Conservation (phyloP, 1,140 invertebrate species). For the Trissolcus basalis region DNA sequence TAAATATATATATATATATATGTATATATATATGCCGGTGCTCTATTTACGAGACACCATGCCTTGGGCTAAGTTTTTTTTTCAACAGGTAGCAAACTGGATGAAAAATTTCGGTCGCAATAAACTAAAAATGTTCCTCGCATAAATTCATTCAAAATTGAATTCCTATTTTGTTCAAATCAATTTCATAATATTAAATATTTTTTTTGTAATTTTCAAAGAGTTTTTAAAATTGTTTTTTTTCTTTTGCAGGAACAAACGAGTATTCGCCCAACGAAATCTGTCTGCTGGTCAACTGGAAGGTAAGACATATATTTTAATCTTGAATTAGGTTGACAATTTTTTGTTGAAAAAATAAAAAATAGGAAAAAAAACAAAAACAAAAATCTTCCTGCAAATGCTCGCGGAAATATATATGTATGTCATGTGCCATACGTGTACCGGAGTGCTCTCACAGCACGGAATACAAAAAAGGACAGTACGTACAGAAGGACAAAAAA, state of each 20-base stretch:
- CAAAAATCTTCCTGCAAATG: neutral
- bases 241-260: too few relatives aligned
- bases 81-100: neutral
- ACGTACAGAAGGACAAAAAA: conserved; percentile 32
- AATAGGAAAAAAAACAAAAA: too few relatives aligned
- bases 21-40: neutral
- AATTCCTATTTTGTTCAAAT: too few relatives aligned
- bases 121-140: too few relatives aligned
- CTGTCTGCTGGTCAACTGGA: too few relatives aligned
- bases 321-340: neutral
- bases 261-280: too few relatives aligned
- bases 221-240: too few relatives aligned
- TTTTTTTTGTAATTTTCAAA: too few relatives aligned
- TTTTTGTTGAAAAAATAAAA: neutral
- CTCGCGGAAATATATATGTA: conserved; percentile 4
- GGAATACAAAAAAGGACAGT: conserved; percentile 32
- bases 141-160: too few relatives aligned
- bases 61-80: neutral
- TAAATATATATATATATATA: too few relatives aligned
- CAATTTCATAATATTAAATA: too few relatives aligned
- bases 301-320: too few relatives aligned
- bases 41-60: conserved; percentile 31
- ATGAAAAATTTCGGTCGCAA: neutral
- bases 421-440: conserved; percentile 30
- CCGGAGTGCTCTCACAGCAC: conserved; percentile 9